Base-by-base conservation (phyloP, 2,797 vertebrate genomes). In the Xenops minutus region DNA sequence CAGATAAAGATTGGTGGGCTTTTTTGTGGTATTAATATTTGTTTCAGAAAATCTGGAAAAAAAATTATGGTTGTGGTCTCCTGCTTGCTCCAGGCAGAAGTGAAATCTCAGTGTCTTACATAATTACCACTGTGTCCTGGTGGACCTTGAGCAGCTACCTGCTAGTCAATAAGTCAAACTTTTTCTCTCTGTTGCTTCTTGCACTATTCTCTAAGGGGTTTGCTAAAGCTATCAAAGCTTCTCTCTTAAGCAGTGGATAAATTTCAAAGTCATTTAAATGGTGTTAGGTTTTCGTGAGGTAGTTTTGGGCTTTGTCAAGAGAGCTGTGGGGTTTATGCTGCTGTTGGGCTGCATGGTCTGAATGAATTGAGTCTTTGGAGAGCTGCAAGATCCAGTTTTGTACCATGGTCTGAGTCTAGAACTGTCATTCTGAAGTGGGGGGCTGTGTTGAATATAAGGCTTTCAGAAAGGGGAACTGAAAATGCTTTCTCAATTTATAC, bases 401-500 rank as follows among this genome's bases (percentile, higher is more conserved):
- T 39, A 44, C 41, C 30, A 5, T 3, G 6, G 37, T 63, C 55
- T 77, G 46, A 24, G 51, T 89, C 64, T 66, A 71, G 67, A 91
- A 27, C 56, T 88, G 90, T 89, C 78, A 43, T 36, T 92, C 34
- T 39, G 48, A 67, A 67, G 61, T 2, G 9, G 13, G 24, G 32
- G 14, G 7, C 58, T 62, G 29, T 63, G 14, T 68, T 94, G 91
- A 96, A 93, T 82, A 88, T 95, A 85, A 95, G 83, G 55, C 63
- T 92, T 94, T 93, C 67, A 51, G 94, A 97, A 96, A 69, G 66
- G 85, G 54, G 69, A 88, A 52, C 88, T 75, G 51, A 75, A 95
- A 88, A 95, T 81, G 94, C 90, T 96, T 86, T 92, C 90, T 88
- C 1, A 2, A 90, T 94, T 96, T 97, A 75, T 95, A 88, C 44